Percentiles rank a stretch among this genome's conserved stretches.
phyloP scores from a whole-genome alignment of 35 echinoderm and acorn worm species.

The Apostichopus californicus region DNA sequence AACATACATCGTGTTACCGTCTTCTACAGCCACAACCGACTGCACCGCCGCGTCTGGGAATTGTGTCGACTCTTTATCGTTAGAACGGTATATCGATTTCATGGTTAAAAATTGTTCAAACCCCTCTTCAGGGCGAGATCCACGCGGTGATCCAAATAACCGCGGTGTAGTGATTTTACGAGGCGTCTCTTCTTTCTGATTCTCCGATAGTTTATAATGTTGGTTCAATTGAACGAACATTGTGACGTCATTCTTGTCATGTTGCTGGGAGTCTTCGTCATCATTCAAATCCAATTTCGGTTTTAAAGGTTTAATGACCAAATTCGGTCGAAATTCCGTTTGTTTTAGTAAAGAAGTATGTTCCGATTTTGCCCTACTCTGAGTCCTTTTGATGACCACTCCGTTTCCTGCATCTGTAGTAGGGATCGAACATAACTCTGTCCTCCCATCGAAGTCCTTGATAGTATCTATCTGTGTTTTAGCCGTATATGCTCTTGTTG shows the following conservation, averaged over 20 bases:
- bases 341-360: neutral
- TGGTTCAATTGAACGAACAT: slow-evolving; percentile 7
- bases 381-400: neutral
- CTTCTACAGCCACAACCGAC: neutral
- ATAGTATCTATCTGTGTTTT: neutral
- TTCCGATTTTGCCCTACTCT: slow-evolving; percentile 26
- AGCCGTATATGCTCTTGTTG: neutral
- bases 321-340: slow-evolving; percentile 5
- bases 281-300: slow-evolving; percentile 18
- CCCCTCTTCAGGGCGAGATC: neutral
- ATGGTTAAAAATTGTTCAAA: slow-evolving; percentile 30
- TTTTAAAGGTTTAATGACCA: slow-evolving; percentile 31
- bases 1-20: neutral
- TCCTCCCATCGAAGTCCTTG: neutral
- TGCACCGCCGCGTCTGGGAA: neutral
- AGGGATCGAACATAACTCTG: neutral
- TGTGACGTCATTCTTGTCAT: neutral
- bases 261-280: neutral
- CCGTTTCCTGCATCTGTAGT: neutral
- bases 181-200: slow-evolving; percentile 14
- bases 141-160: neutral
- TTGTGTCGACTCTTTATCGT: neutral
- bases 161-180: neutral
- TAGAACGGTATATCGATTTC: slow-evolving; percentile 24
- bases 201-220: neutral